A percentile compares a stretch with the other conserved stretches of the same genome.
phyloP scores from a whole-genome alignment of 2,113 vertebrate genomes.

The Onychostoma macrolepis region DNA sequence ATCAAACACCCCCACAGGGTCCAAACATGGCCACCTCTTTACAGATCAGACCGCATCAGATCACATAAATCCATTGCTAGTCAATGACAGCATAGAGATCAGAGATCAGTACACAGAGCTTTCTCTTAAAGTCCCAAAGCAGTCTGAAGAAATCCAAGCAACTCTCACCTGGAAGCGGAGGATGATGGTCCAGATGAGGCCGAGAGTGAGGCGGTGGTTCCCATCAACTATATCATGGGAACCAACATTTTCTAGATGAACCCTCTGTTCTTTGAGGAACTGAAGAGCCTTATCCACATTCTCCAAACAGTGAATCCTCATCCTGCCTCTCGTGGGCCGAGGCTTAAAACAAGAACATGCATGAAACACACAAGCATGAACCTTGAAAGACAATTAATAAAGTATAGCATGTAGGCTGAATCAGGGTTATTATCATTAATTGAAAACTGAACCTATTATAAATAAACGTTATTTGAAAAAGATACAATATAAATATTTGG shows the following conservation, averaged over 20 bases:
- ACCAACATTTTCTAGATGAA: constrained; percentile 94
- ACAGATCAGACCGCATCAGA: constrained; percentile 29
- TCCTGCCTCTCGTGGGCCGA: constrained; percentile 87
- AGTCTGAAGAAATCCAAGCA: neutral
- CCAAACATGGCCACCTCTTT: constrained; percentile 34
- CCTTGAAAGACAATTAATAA: neutral
- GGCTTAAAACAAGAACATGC: constrained; percentile 76
- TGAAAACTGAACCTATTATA: neutral
- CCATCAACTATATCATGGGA: constrained; percentile 96
- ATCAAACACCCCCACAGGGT: constrained; percentile 46
- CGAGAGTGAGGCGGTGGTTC: constrained; percentile 91
- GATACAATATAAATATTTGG: neutral
- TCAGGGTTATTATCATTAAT: neutral
- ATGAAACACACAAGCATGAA: neutral
- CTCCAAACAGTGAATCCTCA: constrained; percentile 96
- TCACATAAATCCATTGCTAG: constrained; percentile 13
- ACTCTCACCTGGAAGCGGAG: constrained; percentile 89
- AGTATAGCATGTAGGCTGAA: neutral
- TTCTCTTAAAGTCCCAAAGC: neutral
- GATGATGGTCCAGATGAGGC: constrained; percentile 96
- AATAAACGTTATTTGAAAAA: neutral
- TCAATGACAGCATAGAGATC: neutral
- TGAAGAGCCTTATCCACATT: constrained; percentile 95
- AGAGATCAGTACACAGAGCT: neutral
- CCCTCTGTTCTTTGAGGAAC: constrained; percentile 95